These are phyloP conservation scores for Bellardia pandia DNA, from an alignment of 2,888 invertebrate species.

Conservation along the genomic window DNA sequence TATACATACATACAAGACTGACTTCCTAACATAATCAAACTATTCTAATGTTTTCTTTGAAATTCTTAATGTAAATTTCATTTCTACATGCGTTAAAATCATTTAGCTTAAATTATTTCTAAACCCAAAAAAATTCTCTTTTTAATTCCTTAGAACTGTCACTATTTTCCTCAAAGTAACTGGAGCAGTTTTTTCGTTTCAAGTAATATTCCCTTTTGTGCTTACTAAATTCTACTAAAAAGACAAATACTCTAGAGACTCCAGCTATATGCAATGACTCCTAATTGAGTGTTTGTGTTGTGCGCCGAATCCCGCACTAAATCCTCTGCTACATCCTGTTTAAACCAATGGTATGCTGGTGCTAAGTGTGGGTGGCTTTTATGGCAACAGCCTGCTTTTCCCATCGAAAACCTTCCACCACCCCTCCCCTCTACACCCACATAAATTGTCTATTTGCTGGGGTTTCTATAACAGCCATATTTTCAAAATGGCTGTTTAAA, in stretches of 20 bases:
- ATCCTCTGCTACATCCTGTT: slow-evolving; percentile 60
- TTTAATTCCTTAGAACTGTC: not conserved
- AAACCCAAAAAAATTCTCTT: not conserved
- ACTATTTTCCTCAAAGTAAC: not conserved
- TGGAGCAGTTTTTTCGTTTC: not conserved
- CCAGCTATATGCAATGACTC: slow-evolving; percentile 31
- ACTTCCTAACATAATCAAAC: too few relatives aligned
- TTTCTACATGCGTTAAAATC: too few relatives aligned
- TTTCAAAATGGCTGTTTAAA: slow-evolving; percentile 84
- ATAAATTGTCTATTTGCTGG: slow-evolving; percentile 19
- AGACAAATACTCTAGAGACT: not conserved
- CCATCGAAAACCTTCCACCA: not conserved
- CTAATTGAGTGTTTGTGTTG: slow-evolving; percentile 72
- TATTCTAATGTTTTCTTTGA: too few relatives aligned
- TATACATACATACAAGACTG: too few relatives aligned
- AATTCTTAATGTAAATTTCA: too few relatives aligned
- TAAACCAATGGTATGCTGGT: slow-evolving; percentile 70
- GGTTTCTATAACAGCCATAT: slow-evolving; percentile 43
- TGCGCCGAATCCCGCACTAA: slow-evolving; percentile 74
- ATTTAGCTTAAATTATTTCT: too few relatives aligned
- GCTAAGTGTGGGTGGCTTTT: slow-evolving; percentile 64
- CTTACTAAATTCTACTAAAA: not conserved
- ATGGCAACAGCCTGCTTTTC: slow-evolving; percentile 56
- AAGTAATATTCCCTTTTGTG: not conserved
- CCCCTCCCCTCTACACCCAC: not conserved